Conservation (phyloP, 1,140 invertebrate genomes). For the Drosophila nannoptera region DNA sequence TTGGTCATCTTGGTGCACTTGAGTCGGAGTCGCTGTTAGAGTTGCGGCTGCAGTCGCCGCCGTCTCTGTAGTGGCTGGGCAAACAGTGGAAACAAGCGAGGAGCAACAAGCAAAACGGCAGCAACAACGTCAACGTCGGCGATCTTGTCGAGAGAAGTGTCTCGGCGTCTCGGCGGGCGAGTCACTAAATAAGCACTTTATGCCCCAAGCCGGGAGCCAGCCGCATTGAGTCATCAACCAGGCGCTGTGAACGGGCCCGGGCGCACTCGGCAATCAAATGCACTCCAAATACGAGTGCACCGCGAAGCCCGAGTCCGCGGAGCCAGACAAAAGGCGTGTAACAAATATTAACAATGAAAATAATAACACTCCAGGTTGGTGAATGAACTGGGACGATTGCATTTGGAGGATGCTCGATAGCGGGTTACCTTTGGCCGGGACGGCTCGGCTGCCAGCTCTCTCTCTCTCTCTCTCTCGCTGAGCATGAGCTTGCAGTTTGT, state of each 20-base stretch:
- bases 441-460: background rate
- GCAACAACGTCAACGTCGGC: conserved; percentile 24
- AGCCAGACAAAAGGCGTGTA: conserved; percentile 70
- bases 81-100: conserved; percentile 66
- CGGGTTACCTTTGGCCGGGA: conserved; percentile 4
- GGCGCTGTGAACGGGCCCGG: background rate
- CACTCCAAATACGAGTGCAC: conserved; percentile 39
- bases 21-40: conserved; percentile 31
- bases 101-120: conserved; percentile 55
- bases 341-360: conserved; percentile 78
- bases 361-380: conserved; percentile 70
- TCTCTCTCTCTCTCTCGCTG: background rate
- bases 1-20: conserved; percentile 75
- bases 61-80: conserved; percentile 68
- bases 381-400: conserved; percentile 50
- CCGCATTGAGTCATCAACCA: conserved; percentile 51
- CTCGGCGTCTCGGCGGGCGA: conserved; percentile 57
- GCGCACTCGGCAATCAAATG: conserved; percentile 59
- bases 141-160: conserved; percentile 56
- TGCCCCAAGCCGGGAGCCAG: conserved; percentile 28
- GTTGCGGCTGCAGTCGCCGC: conserved; percentile 26
- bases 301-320: too few species aligned
- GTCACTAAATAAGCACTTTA: conserved; percentile 75
- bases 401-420: conserved; percentile 23
- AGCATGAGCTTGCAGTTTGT: conserved; percentile 73